Conservation (phyloP, 1,140 invertebrate genomes). For the Conopomorpha cramerella region DNA sequence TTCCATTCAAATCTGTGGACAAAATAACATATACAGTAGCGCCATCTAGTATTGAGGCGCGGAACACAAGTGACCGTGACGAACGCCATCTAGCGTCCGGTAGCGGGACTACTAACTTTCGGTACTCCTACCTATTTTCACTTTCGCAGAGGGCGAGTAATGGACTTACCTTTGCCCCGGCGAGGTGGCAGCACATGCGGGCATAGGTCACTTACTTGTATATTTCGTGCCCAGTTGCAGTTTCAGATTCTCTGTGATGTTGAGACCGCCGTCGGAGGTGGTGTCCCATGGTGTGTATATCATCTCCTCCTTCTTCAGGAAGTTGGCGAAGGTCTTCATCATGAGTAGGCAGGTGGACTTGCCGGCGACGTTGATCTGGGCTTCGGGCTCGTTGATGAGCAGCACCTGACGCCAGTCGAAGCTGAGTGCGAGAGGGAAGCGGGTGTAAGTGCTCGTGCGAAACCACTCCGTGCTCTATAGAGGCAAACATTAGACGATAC, state of each 20-base stretch:
- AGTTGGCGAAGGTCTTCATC: conserved; percentile 70
- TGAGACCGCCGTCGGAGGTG: conserved; percentile 61
- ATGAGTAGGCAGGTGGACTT: conserved; percentile 70
- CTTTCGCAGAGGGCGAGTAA: no score
- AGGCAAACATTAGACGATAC: no score
- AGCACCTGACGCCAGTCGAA: conserved; percentile 72
- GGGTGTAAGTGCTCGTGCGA: conserved; percentile 26
- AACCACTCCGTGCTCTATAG: no score
- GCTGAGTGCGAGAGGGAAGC: conserved; percentile 58
- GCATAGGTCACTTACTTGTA: conserved; percentile 57
- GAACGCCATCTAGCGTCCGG: conserved; percentile 1
- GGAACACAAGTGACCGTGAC: background rate
- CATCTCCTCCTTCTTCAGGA: conserved; percentile 61
- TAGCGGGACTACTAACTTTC: conserved; percentile 6
- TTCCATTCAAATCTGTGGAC: conserved; percentile 56
- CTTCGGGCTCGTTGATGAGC: conserved; percentile 72
- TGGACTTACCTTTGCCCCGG: conserved; percentile 2
- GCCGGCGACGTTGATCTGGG: conserved; percentile 67
- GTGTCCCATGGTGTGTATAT: conserved; percentile 59
- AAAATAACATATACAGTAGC: conserved; percentile 6
- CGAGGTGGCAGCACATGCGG: conserved; percentile 3
- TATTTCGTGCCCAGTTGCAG: conserved; percentile 52
- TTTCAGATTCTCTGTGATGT: conserved; percentile 52
- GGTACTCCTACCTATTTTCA: no score
- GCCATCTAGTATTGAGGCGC: conserved; percentile 9